Percentiles rank a stretch among this genome's conserved stretches.
These are phyloP conservation scores for Netelia inedita DNA, from an alignment of 2,888 invertebrate species.

Conservation along the genomic window DNA sequence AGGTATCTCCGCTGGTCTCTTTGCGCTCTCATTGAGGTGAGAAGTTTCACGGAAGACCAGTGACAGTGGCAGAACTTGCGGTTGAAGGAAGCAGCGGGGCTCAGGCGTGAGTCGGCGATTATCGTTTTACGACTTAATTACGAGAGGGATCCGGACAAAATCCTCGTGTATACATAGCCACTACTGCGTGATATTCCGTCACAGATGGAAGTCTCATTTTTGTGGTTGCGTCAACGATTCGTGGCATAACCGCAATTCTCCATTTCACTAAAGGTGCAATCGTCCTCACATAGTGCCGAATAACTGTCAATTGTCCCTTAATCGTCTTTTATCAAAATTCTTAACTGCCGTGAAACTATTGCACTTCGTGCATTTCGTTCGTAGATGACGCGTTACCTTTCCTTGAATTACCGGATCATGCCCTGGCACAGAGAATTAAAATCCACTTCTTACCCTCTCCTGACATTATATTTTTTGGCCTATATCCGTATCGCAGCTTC, in stretches of 20 bases:
- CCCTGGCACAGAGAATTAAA: too few relatives aligned
- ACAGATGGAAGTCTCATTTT: conserved; percentile 25
- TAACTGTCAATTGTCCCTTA: not conserved
- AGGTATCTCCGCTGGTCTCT: conserved; percentile 23
- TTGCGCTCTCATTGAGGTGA: conserved; percentile 4
- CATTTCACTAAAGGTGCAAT: not conserved
- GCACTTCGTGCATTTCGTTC: not conserved
- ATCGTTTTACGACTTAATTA: conserved; percentile 65
- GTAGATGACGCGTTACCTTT: too few relatives aligned
- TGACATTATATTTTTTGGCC: conserved; percentile 16
- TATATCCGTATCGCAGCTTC: not conserved
- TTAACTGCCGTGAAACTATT: not conserved
- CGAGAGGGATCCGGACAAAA: conserved; percentile 24
- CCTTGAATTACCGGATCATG: too few relatives aligned
- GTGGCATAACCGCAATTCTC: not conserved
- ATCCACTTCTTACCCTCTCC: not conserved
- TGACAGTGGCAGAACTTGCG: conserved; percentile 23
- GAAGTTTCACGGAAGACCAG: conserved; percentile 48
- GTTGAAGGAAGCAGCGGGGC: conserved; percentile 38
- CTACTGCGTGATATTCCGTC: conserved; percentile 19
- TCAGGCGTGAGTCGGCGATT: conserved; percentile 58
- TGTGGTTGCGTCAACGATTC: not conserved
- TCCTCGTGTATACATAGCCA: conserved; percentile 28
- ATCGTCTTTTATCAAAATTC: not conserved
- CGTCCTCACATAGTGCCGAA: not conserved